Conservation (phyloP, 2,113 vertebrate species). For the Grantiella picta region DNA sequence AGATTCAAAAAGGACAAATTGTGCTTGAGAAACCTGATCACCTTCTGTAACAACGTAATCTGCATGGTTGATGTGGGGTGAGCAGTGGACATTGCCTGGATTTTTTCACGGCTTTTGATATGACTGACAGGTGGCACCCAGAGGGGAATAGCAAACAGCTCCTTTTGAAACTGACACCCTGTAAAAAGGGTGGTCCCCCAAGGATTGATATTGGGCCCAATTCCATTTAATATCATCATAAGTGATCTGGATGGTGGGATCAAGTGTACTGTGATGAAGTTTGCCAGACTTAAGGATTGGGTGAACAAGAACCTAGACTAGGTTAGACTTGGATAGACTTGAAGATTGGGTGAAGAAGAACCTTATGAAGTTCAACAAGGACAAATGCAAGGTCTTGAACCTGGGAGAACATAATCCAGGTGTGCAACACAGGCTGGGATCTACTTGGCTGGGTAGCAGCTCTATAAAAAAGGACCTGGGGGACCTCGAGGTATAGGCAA, state of each 20-base stretch:
- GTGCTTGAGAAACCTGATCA: neutral
- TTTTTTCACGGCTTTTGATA: neutral
- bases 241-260: neutral
- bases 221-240: neutral
- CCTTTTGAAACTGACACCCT: neutral
- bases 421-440: neutral
- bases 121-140: neutral
- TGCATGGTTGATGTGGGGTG: neutral
- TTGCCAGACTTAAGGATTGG: too few species aligned
- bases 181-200: neutral
- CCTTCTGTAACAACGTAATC: neutral
- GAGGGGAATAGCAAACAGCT: neutral
- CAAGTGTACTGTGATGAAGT: too few species aligned
- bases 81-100: neutral
- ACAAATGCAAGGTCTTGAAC: neutral
- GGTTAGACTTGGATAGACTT: neutral
- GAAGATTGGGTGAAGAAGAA: neutral
- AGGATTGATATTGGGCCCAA: neutral
- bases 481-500: neutral
- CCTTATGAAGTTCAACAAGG: neutral
- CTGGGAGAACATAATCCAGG: neutral
- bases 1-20: neutral
- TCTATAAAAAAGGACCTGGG: neutral
- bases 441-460: neutral
- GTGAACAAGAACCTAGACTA: too few species aligned